Base-by-base conservation (phyloP, 2,113 vertebrate genomes). In the Tauraco erythrolophus region DNA sequence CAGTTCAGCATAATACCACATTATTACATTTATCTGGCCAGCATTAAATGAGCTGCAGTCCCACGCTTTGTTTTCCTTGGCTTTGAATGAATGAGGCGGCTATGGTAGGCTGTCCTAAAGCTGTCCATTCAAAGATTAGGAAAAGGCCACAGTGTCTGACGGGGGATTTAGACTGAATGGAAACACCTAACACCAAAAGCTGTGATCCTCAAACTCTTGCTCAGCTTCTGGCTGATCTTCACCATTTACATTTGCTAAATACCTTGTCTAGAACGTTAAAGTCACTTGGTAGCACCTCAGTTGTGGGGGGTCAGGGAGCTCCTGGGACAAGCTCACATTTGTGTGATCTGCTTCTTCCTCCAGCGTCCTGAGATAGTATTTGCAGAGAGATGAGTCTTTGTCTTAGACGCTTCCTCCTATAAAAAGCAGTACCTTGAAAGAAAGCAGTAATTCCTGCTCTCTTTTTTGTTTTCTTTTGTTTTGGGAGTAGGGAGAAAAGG, bases 1-100 rank as follows among this genome's bases (percentile, higher is more conserved):
- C 90, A 48, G 43, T 88, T 86, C 60, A 85, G 48, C 54, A 71
- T 92, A 97, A 97, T 95, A 68, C 91, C 84, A 85, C 68, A 81
- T 91, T 97, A 97, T 97, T 93, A 93, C 68, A 68, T 94, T 93
- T 93, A 74, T 88, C 90, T 69, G 85, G 28, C 33, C 68, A 68
- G 69, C 45, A 87, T 92, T 89, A 94, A 91, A 70, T 23, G 53
- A 91, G 64, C 83, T 87, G 39, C 46, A 68, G 64, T 37, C 27
- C 62, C 21, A 10, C 50, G 31, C 62, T 96, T 90, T 96, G 56
- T 93, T 93, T 93, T 96, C 46, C 68, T 74, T 90, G 71, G 60
- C n/a, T 95, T 62, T 77, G 65, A 79, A 65, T 19, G 53, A 62
- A 50, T 11, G 39, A 46, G 58, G 14, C 3, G 2, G 48, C 48